Evolutionary conservation across 2,888 invertebrate genomes (phyloP).

Genomic region (Zhengitettix transpicula): DNA sequence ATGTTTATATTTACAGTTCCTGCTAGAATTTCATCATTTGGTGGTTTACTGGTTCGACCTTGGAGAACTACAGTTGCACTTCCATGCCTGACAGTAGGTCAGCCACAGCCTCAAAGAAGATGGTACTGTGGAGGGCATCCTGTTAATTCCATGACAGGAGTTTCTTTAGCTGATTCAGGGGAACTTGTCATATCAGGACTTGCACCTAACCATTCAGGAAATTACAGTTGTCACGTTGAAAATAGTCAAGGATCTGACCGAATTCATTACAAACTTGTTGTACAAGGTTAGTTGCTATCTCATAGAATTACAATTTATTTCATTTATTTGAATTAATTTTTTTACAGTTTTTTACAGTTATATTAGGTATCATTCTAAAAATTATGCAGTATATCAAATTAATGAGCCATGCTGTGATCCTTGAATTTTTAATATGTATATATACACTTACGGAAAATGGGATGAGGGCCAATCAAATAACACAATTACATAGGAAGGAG

Average conservation of each 20-base stretch:
- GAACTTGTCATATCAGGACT: conserved; percentile 46
- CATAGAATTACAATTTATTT: too few relatives aligned
- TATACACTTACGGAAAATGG: too few relatives aligned
- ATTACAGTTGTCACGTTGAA: conserved; percentile 55
- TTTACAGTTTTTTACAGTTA: too few relatives aligned
- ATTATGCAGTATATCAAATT: too few relatives aligned
- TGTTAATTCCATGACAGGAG: conserved; percentile 36
- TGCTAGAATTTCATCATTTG: conserved; percentile 54
- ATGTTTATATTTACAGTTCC: conserved; percentile 28
- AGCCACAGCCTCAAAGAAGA: conserved; percentile 36
- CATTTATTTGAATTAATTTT: too few relatives aligned
- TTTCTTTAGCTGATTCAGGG: conserved; percentile 44
- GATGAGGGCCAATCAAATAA: too few relatives aligned
- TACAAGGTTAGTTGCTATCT: conserved; percentile 31
- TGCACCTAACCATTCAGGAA: conserved; percentile 46
- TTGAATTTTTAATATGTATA: too few relatives aligned
- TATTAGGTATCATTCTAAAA: too few relatives aligned
- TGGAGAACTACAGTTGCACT: conserved; percentile 49
- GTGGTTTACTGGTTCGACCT: conserved; percentile 43
- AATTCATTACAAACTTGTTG: conserved; percentile 43
- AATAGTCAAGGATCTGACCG: conserved; percentile 51
- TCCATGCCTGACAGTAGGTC: conserved; percentile 47
- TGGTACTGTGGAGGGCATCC: conserved; percentile 42
- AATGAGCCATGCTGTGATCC: too few relatives aligned
- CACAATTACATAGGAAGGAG: too few relatives aligned